phyloP scores from a whole-genome alignment of 2,888 invertebrate genomes.

The Hartigia nigra region DNA sequence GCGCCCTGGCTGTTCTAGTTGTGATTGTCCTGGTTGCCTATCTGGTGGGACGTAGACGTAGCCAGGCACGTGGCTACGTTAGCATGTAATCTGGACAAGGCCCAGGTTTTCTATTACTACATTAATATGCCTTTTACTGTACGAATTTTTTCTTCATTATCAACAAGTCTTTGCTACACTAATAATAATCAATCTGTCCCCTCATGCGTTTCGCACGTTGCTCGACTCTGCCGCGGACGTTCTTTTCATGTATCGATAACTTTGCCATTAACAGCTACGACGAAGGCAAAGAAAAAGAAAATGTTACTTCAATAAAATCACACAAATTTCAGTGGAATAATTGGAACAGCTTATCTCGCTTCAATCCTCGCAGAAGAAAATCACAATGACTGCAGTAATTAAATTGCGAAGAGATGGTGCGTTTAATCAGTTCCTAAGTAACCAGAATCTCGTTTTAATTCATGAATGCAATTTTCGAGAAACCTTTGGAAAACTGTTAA shows the following conservation, averaged over 20 bases:
- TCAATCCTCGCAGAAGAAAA: background rate
- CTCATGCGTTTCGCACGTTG: background rate
- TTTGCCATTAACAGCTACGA: background rate
- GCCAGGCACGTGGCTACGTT: slow-evolving; percentile 85
- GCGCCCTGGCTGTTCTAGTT: slow-evolving; percentile 89
- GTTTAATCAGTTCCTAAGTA: background rate
- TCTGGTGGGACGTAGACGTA: slow-evolving; percentile 89
- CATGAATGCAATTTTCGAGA: background rate
- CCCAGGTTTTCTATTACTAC: background rate
- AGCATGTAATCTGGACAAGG: slow-evolving; percentile 74
- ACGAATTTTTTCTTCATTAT: background rate
- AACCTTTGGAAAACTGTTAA: background rate
- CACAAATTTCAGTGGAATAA: background rate
- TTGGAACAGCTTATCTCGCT: background rate
- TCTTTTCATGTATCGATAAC: background rate
- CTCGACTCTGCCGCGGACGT: background rate
- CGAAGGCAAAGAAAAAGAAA: background rate
- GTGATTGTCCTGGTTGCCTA: slow-evolving; percentile 93
- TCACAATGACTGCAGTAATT: background rate
- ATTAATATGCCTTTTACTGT: background rate
- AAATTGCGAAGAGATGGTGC: background rate
- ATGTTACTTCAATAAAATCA: background rate
- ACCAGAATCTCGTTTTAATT: background rate
- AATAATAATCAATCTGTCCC: background rate
- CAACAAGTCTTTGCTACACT: background rate